phyloP scores from a whole-genome alignment of 2,888 invertebrate species.

The Podabrus alpinus region DNA sequence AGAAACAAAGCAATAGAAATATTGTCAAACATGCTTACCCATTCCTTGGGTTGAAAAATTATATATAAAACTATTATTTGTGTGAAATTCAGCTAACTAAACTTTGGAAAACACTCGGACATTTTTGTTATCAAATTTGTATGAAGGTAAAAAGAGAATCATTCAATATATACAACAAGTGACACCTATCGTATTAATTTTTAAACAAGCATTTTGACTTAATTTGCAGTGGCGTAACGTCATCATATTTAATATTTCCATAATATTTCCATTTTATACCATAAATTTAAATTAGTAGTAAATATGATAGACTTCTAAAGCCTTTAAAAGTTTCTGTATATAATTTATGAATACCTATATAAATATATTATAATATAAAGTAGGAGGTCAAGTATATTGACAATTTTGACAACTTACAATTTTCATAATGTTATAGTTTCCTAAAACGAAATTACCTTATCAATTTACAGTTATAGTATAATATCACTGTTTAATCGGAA shows the following conservation, averaged over 20 bases:
- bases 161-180: not conserved
- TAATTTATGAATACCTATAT: too few species aligned
- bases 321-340: too few species aligned
- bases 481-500: too few species aligned
- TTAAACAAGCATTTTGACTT: not conserved
- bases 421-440: too few species aligned
- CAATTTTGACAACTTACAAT: too few species aligned
- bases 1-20: not conserved
- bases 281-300: too few species aligned
- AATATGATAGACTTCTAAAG: not conserved
- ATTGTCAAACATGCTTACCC: conserved; percentile 20
- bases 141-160: not conserved
- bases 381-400: too few species aligned
- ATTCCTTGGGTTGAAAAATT: conserved; percentile 16
- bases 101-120: conserved; percentile 21
- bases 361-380: too few species aligned
- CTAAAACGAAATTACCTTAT: too few species aligned
- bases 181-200: not conserved
- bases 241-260: too few species aligned
- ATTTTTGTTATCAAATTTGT: conserved; percentile 23
- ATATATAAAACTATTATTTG: conserved; percentile 12
- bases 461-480: too few species aligned
- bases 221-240: not conserved
- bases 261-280: not conserved
- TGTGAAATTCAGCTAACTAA: conserved; percentile 6